phyloP scores from a whole-genome alignment of 2,888 invertebrate species.

The Neria commutata region DNA sequence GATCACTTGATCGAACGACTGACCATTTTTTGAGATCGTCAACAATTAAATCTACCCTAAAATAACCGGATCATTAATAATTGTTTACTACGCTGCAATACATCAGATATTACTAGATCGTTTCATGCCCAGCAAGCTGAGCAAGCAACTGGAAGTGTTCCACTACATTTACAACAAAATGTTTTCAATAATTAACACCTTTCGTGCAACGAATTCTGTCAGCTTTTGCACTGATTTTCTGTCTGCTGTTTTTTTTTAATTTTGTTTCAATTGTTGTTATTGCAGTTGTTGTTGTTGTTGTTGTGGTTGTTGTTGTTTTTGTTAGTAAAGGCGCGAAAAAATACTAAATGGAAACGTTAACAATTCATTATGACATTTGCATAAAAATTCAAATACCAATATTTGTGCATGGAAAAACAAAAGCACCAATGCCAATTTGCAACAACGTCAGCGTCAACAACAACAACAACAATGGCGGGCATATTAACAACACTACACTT shows the following conservation, averaged over 20 bases:
- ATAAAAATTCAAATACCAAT: slow-evolving; percentile 30
- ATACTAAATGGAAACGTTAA: slow-evolving; percentile 47
- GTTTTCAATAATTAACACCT: slow-evolving; percentile 53
- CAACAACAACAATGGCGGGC: slow-evolving; percentile 39
- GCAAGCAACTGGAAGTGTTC: slow-evolving; percentile 42
- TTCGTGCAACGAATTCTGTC: slow-evolving; percentile 27
- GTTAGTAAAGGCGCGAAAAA: slow-evolving; percentile 11
- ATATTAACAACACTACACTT: slow-evolving; percentile 36
- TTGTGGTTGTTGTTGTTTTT: slow-evolving; percentile 15
- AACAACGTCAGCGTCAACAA: slow-evolving; percentile 42
- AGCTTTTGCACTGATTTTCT: slow-evolving; percentile 11
- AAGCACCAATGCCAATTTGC: slow-evolving; percentile 55
- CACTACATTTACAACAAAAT: slow-evolving; percentile 55
- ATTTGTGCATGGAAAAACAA: slow-evolving; percentile 37
- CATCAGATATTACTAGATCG: too few relatives aligned
- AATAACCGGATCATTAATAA: too few relatives aligned
- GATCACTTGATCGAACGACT: too few relatives aligned
- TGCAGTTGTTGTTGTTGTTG: slow-evolving; percentile 26
- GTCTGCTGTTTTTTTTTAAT: slow-evolving; percentile 7
- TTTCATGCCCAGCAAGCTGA: too few relatives aligned
- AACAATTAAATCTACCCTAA: too few relatives aligned
- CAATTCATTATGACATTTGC: slow-evolving; percentile 51
- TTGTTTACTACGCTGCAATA: too few relatives aligned
- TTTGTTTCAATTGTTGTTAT: slow-evolving; percentile 18
- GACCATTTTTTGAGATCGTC: too few relatives aligned